Evolutionary conservation across 1,140 invertebrate genomes (phyloP).

Genomic region (Anthonomus grandis): DNA sequence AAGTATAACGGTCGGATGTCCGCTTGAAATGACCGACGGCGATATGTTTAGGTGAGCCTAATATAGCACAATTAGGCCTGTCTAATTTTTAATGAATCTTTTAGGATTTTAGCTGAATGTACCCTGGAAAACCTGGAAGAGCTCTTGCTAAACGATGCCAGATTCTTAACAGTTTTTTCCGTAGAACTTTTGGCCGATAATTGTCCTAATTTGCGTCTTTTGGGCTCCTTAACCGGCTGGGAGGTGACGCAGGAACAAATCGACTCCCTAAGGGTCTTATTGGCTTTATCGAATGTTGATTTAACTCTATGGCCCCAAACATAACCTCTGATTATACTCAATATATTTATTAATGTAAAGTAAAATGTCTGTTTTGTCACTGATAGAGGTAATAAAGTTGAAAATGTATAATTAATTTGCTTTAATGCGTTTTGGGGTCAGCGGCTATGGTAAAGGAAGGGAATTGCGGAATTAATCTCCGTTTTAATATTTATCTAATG

Average conservation of each 20-base stretch:
- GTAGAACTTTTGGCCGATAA: conserved; percentile 61
- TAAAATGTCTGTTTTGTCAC: too few relatives aligned
- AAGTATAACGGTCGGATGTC: conserved; percentile 59
- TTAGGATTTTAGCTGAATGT: conserved; percentile 49
- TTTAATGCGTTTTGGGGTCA: too few relatives aligned
- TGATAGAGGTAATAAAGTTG: too few relatives aligned
- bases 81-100: not conserved
- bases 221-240: conserved; percentile 63
- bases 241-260: conserved; percentile 60
- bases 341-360: too few relatives aligned
- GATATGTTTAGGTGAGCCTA: conserved; percentile 54
- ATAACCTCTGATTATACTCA: not conserved
- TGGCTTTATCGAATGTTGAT: conserved; percentile 44
- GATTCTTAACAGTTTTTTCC: conserved; percentile 55
- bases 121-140: conserved; percentile 53
- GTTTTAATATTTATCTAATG: too few relatives aligned
- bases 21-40: conserved; percentile 58
- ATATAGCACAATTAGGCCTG: too few relatives aligned
- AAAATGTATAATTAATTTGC: too few relatives aligned
- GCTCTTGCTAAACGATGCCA: conserved; percentile 62
- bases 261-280: conserved; percentile 58
- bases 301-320: conserved; percentile 36
- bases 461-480: too few relatives aligned
- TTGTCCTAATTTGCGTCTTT: conserved; percentile 59
- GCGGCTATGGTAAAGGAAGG: too few relatives aligned